Evolutionary conservation across 2,797 vertebrate genomes (phyloP).

Genomic region (Melopsittacus undulatus): DNA sequence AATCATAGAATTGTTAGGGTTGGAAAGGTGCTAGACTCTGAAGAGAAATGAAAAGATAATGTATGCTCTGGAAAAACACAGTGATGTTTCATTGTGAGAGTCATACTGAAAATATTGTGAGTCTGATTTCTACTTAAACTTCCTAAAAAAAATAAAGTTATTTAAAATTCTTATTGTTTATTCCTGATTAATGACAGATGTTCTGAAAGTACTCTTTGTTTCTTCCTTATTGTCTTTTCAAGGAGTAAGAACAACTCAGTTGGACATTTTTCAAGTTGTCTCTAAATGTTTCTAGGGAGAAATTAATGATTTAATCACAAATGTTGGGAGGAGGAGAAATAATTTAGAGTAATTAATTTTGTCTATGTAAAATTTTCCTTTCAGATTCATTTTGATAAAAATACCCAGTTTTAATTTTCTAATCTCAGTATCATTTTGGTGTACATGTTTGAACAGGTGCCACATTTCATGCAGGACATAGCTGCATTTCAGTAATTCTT

Average conservation of each 20-base stretch:
- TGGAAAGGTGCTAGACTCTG: background rate
- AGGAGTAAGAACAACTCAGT: background rate
- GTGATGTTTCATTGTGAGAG: background rate
- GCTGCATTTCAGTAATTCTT: background rate
- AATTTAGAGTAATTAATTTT: background rate
- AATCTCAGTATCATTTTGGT: background rate
- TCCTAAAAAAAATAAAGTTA: background rate
- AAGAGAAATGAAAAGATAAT: background rate
- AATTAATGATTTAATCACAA: conserved; percentile 33
- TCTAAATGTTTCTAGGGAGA: background rate
- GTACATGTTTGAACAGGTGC: background rate
- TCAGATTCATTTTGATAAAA: background rate
- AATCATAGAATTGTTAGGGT: too few relatives aligned
- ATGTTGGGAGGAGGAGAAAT: conserved; percentile 22
- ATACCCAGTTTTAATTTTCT: background rate
- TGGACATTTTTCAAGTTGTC: background rate
- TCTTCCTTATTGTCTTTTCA: background rate
- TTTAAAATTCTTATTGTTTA: background rate
- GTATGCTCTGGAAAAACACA: background rate
- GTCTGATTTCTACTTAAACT: background rate
- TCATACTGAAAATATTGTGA: background rate
- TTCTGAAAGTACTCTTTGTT: background rate
- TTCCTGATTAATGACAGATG: conserved; percentile 21
- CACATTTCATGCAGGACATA: background rate
- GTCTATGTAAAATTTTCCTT: background rate